A percentile compares a stretch with the other conserved stretches of the same genome.
Evolutionary conservation across 1,140 invertebrate species (phyloP).

Genomic region (Cyclina sinensis): DNA sequence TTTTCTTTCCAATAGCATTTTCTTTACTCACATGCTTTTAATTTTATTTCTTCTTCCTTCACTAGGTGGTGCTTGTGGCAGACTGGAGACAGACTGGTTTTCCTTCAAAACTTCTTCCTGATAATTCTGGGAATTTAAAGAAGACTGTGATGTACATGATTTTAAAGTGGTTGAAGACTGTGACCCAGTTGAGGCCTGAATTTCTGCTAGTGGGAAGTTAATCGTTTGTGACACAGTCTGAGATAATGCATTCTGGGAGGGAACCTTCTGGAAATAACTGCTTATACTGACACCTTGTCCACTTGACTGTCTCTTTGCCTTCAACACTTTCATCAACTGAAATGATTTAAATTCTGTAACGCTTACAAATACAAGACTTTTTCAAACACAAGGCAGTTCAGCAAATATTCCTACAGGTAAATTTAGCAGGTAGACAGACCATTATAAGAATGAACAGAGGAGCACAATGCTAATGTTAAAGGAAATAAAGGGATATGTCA

Average conservation of each 20-base stretch:
- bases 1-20: too few relatives aligned
- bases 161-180: not conserved
- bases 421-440: too few relatives aligned
- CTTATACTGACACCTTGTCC: conserved; percentile 46
- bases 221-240: not conserved
- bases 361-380: too few relatives aligned
- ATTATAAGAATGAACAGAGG: too few relatives aligned
- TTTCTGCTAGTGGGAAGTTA: not conserved
- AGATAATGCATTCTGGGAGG: conserved; percentile 1
- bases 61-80: conserved; percentile 8
- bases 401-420: too few relatives aligned
- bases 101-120: not conserved
- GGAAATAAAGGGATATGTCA: too few relatives aligned
- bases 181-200: not conserved
- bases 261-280: conserved; percentile 47
- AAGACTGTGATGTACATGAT: not conserved
- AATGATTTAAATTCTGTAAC: too few relatives aligned
- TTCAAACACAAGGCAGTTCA: too few relatives aligned
- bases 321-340: conserved; percentile 34
- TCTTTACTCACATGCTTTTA: conserved; percentile 44
- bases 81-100: not conserved
- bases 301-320: conserved; percentile 20
- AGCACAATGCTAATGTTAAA: too few relatives aligned
- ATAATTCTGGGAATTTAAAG: not conserved
- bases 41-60: conserved; percentile 45